These are phyloP conservation scores for Drosophila flavopinicola DNA, from an alignment of 2,888 invertebrate species.

Conservation along the genomic window DNA sequence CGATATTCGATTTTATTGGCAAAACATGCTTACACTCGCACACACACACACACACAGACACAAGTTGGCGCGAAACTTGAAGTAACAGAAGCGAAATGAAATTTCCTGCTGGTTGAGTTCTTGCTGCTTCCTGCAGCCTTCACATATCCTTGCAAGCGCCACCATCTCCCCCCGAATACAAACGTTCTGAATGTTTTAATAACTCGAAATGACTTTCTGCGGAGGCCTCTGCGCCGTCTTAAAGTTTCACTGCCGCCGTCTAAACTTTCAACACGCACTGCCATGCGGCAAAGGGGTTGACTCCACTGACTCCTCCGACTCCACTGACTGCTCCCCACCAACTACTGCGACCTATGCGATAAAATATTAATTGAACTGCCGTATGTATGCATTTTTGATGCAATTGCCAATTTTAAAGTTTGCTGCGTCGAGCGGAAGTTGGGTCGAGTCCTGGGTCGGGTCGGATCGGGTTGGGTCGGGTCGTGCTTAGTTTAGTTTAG, in stretches of 20 bases:
- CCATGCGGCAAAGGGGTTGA: slow-evolving; percentile 23
- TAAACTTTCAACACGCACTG: slow-evolving; percentile 73
- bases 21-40: slow-evolving; percentile 37
- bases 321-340: slow-evolving; percentile 3
- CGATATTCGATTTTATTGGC: slow-evolving; percentile 79
- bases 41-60: slow-evolving; percentile 11
- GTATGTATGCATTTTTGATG: slow-evolving; percentile 77
- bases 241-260: slow-evolving; percentile 49
- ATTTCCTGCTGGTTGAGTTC: slow-evolving; percentile 73
- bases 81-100: slow-evolving; percentile 66
- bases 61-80: slow-evolving; percentile 48
- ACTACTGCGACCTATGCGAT: slow-evolving; percentile 51
- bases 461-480: neutral
- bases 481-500: slow-evolving; percentile 10
- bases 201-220: slow-evolving; percentile 79
- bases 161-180: slow-evolving; percentile 62
- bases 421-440: slow-evolving; percentile 67
- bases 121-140: slow-evolving; percentile 67
- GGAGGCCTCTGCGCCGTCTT: slow-evolving; percentile 52
- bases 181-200: slow-evolving; percentile 81
- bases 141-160: slow-evolving; percentile 65
- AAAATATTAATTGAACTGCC: slow-evolving; percentile 78
- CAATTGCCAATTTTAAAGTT: slow-evolving; percentile 77
- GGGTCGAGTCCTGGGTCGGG: slow-evolving; percentile 30
- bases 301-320: neutral